phyloP scores from a whole-genome alignment of 2,888 invertebrate genomes.

The Melangyna quadrimaculata region DNA sequence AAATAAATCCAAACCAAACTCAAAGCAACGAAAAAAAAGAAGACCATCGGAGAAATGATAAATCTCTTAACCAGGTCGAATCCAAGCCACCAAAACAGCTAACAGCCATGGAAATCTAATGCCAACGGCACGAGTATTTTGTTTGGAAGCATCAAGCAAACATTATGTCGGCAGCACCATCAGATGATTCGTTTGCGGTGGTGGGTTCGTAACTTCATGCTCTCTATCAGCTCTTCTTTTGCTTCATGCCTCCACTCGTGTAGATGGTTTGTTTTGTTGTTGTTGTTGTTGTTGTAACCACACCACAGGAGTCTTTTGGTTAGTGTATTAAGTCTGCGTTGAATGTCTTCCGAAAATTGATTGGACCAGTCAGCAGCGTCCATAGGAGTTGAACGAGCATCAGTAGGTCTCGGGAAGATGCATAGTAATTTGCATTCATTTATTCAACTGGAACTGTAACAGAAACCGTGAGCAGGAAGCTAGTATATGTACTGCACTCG shows the following conservation, averaged over 20 bases:
- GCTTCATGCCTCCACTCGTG: slow-evolving; percentile 29
- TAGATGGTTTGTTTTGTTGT: not conserved
- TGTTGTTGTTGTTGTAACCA: not conserved
- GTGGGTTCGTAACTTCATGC: slow-evolving; percentile 69
- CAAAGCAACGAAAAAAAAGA: not conserved
- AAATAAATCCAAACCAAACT: not conserved
- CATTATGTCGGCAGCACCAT: slow-evolving; percentile 63
- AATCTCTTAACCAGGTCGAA: slow-evolving; percentile 72
- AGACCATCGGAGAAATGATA: slow-evolving; percentile 60
- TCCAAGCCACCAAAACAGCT: slow-evolving; percentile 69
- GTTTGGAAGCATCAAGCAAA: slow-evolving; percentile 62
- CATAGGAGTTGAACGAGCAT: slow-evolving; percentile 20
- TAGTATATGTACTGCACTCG: not conserved
- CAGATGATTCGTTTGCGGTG: slow-evolving; percentile 44
- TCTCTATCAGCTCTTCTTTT: slow-evolving; percentile 20
- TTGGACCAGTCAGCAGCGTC: slow-evolving; percentile 69
- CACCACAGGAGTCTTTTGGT: slow-evolving; percentile 14
- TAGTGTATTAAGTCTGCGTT: slow-evolving; percentile 65
- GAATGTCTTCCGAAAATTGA: slow-evolving; percentile 70
- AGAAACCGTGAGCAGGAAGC: slow-evolving; percentile 69
- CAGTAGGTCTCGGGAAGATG: slow-evolving; percentile 63
- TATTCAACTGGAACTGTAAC: slow-evolving; percentile 69
- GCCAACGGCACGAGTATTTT: slow-evolving; percentile 70
- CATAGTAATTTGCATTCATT: slow-evolving; percentile 70
- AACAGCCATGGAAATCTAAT: slow-evolving; percentile 71